Base-by-base conservation (phyloP, 1,140 invertebrate genomes). In the Formica exsecta region DNA sequence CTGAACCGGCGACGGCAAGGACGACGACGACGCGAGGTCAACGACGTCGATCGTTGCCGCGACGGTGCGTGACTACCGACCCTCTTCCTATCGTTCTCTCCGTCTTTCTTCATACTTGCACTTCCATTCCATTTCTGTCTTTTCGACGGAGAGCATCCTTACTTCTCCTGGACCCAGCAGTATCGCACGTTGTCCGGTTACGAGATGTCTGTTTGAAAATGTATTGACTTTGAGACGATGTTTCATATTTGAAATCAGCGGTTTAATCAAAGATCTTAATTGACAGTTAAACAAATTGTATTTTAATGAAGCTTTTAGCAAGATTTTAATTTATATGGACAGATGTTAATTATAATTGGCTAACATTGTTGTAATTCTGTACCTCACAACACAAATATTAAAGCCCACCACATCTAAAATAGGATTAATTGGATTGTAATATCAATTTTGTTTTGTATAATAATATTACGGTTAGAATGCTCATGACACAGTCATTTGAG, bases 71-170 rank as follows among this genome's bases (percentile, higher is more conserved):
- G 76, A 51, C 71, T 41, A 71, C 66, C 66, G 61, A 80, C 85
- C 65, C 70, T 48, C 22, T 76, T n/a, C 16, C 44, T 68, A 38
- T 48, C 36, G 2, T 59, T 11, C 19, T 77, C 65, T 48, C 25
- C 25, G 38, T 85, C 44, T 79, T 57, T 64, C 57, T 32, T 81
- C 76, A 44, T 61, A 66, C 32, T 62, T 83, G 85, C 76, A 70
- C 85, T 66, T 81, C 32, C 76, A 90, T 86, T 87, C 79, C 86
- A 76, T 87, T 81, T 88, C 84, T 80, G 83, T 73, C 74, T 86
- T 64, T 87, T 87, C 87, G 85, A 89, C 85, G 74, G 54, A 71
- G 87, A 85, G 64, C 65, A 77, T 90, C 62, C 87, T 86, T 89
- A 79, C 74, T 74, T 85, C 44, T 25, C 54, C 38, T 36, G 36